Percentiles rank a stretch among this genome's conserved stretches.
phyloP scores from a whole-genome alignment of 2,797 vertebrate genomes.

The Artibeus jamaicensis region DNA sequence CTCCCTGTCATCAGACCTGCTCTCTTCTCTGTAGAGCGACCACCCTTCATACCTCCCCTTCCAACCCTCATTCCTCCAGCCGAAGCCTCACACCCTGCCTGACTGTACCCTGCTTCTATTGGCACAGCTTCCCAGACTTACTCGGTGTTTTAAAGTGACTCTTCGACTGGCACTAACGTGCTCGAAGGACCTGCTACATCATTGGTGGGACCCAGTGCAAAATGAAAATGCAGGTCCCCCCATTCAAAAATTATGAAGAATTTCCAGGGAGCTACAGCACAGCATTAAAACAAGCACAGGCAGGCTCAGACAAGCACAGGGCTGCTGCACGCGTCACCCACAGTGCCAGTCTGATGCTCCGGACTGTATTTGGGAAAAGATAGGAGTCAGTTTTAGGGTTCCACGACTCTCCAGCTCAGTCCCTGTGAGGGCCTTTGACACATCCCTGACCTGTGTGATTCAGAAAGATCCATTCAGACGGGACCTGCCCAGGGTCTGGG shows the following conservation, averaged over 20 bases:
- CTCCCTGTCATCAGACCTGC: rapidly evolving
- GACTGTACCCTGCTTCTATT: background rate
- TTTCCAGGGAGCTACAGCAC: background rate
- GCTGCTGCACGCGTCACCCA: background rate
- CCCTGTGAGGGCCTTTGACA: background rate
- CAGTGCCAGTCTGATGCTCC: background rate
- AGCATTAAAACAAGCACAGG: background rate
- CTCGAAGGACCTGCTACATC: background rate
- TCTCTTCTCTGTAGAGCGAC: too few species aligned
- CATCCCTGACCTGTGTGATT: background rate
- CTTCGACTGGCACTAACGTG: background rate
- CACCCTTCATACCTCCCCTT: background rate
- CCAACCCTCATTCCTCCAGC: background rate
- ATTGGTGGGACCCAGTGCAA: background rate
- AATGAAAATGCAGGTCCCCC: background rate
- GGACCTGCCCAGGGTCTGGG: background rate
- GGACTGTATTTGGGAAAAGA: background rate
- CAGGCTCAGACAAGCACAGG: background rate
- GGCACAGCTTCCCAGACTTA: background rate
- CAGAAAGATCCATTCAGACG: background rate
- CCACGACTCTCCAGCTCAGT: background rate
- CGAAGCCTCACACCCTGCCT: background rate
- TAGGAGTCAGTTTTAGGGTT: background rate
- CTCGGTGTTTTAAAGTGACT: background rate
- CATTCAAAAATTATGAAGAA: background rate